Conservation (phyloP, 2,113 vertebrate species). For the Dissostichus mawsoni region DNA sequence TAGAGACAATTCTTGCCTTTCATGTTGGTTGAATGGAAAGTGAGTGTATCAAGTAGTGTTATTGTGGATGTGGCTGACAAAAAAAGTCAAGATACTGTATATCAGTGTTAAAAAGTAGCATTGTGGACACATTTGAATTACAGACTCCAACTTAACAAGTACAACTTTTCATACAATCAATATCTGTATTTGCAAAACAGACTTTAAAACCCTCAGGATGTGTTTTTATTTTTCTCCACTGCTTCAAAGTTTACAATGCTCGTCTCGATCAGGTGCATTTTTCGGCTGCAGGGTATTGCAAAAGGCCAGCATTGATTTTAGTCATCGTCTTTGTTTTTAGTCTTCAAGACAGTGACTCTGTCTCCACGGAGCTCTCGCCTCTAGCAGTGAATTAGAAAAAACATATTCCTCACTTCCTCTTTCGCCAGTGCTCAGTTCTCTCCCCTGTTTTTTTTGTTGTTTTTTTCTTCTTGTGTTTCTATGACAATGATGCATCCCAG, state of each 20-base stretch:
- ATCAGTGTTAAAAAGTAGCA: background rate
- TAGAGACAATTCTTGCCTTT: too few relatives aligned
- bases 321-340: slow-evolving; percentile 62
- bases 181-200: slow-evolving; percentile 30
- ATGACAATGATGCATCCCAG: too few relatives aligned
- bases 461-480: too few relatives aligned
- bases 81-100: background rate
- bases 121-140: slow-evolving; percentile 25
- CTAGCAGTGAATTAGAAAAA: slow-evolving; percentile 62
- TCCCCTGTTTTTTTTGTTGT: background rate
- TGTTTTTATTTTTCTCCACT: slow-evolving; percentile 24
- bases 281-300: slow-evolving; percentile 36
- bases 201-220: slow-evolving; percentile 18
- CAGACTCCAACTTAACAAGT: slow-evolving; percentile 27
- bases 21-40: too few relatives aligned
- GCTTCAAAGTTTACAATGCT: slow-evolving; percentile 50
- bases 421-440: slow-evolving; percentile 22
- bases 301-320: slow-evolving; percentile 67
- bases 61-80: background rate
- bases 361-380: slow-evolving; percentile 65
- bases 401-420: slow-evolving; percentile 48
- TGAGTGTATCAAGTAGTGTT: background rate
- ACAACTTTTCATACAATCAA: slow-evolving; percentile 49
- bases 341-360: slow-evolving; percentile 51
- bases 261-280: slow-evolving; percentile 24